Conservation (phyloP, 2,888 invertebrate genomes). For the Calameuta filiformis region DNA sequence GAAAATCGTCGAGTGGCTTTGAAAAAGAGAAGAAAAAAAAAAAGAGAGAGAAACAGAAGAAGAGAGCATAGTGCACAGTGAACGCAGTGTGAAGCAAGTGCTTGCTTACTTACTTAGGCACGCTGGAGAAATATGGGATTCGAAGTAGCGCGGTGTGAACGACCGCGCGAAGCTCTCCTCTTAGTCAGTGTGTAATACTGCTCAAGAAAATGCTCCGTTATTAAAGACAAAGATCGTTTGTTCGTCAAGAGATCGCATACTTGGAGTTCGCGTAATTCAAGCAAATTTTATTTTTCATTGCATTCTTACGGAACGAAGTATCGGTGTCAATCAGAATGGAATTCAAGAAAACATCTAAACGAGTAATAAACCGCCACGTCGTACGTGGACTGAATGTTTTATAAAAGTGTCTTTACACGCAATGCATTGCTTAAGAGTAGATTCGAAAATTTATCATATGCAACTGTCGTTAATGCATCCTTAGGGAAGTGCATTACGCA, state of each 20-base stretch:
- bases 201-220: constrained; percentile 1
- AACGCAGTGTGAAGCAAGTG: constrained; percentile 18
- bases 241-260: neutral
- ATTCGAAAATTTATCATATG: neutral
- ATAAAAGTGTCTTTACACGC: neutral
- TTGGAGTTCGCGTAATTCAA: neutral
- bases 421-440: neutral
- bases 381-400: neutral
- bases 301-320: neutral
- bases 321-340: neutral
- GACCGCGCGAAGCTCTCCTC: constrained; percentile 2
- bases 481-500: neutral
- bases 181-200: neutral
- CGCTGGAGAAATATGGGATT: neutral
- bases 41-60: constrained; percentile 5
- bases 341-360: neutral
- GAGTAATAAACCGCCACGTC: neutral
- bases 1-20: constrained; percentile 17
- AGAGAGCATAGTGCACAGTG: constrained; percentile 14
- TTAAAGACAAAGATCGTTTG: constrained; percentile 5
- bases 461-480: neutral
- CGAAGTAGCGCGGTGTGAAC: constrained; percentile 6
- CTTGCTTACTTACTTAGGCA: neutral
- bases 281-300: neutral
- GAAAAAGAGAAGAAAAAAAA: constrained; percentile 19